phyloP scores from a whole-genome alignment of 2,888 invertebrate genomes.

The Candidula unifasciata region DNA sequence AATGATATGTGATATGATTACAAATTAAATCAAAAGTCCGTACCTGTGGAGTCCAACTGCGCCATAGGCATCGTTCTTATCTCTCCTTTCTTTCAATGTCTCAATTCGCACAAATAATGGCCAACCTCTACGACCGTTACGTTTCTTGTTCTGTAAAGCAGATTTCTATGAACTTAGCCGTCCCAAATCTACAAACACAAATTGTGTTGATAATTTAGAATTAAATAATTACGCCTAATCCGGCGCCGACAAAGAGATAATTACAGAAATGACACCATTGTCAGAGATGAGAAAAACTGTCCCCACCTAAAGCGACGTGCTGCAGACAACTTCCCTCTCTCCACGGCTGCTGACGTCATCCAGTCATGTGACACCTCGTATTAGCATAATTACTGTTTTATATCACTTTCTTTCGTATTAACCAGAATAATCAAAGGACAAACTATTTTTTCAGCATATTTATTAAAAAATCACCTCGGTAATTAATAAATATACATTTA shows the following conservation, averaged over 20 bases:
- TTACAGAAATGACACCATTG: too few species aligned
- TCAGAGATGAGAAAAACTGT: too few species aligned
- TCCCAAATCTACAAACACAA: too few species aligned
- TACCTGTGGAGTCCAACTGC: slow-evolving; percentile 50
- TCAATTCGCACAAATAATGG: neutral
- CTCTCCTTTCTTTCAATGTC: neutral
- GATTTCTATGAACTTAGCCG: too few species aligned
- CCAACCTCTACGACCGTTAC: slow-evolving; percentile 19
- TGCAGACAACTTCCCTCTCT: neutral
- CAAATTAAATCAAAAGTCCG: neutral
- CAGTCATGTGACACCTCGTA: slow-evolving; percentile 28
- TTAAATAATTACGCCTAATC: too few species aligned
- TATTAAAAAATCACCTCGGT: too few species aligned
- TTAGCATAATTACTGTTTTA: slow-evolving; percentile 23
- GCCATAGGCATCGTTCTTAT: slow-evolving; percentile 51
- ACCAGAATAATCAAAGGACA: neutral
- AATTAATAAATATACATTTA: neutral
- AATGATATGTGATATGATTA: too few species aligned
- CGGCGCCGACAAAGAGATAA: too few species aligned
- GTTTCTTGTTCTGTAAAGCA: slow-evolving; percentile 6
- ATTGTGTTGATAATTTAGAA: too few species aligned
- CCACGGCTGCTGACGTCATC: slow-evolving; percentile 22
- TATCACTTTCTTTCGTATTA: neutral
- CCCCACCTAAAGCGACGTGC: neutral
- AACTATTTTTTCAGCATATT: neutral